Conservation (phyloP, 2,113 vertebrate species). For the Engraulis encrasicolus region DNA sequence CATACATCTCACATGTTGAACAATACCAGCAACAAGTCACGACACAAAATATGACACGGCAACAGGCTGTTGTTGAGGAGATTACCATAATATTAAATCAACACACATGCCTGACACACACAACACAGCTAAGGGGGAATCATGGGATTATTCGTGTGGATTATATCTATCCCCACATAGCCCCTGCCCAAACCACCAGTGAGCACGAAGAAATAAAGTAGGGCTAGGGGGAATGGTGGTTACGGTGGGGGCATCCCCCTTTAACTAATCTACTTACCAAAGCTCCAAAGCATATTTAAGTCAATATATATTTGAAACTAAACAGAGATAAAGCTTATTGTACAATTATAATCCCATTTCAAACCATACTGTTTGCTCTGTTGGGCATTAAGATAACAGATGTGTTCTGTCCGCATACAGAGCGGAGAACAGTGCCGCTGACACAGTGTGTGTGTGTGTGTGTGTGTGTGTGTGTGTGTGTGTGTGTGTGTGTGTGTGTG, state of each 20-base stretch:
- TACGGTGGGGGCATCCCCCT: slow-evolving; percentile 52
- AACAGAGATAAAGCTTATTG: slow-evolving; percentile 73
- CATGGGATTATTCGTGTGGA: slow-evolving; percentile 78
- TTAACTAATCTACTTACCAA: slow-evolving; percentile 73
- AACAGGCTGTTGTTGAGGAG: slow-evolving; percentile 65
- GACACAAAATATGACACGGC: slow-evolving; percentile 56
- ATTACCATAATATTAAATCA: slow-evolving; percentile 77
- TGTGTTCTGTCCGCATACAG: slow-evolving; percentile 55
- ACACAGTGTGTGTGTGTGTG: slow-evolving; percentile 14
- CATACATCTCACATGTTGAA: background rate
- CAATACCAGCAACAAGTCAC: background rate
- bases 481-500: slow-evolving; percentile 16
- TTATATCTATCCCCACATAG: slow-evolving; percentile 62
- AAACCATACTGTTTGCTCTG: slow-evolving; percentile 75
- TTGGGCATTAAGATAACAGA: slow-evolving; percentile 67
- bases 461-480: too few species aligned
- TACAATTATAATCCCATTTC: slow-evolving; percentile 73
- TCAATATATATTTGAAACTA: slow-evolving; percentile 71
- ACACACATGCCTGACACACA: slow-evolving; percentile 69
- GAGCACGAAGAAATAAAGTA: slow-evolving; percentile 23
- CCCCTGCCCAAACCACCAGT: slow-evolving; percentile 25
- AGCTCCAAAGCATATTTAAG: slow-evolving; percentile 73
- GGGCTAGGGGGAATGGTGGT: background rate
- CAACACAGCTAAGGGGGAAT: slow-evolving; percentile 74
- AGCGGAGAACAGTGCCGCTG: background rate